phyloP scores from a whole-genome alignment of 1,140 invertebrate genomes.

The Chironomus tepperi region DNA sequence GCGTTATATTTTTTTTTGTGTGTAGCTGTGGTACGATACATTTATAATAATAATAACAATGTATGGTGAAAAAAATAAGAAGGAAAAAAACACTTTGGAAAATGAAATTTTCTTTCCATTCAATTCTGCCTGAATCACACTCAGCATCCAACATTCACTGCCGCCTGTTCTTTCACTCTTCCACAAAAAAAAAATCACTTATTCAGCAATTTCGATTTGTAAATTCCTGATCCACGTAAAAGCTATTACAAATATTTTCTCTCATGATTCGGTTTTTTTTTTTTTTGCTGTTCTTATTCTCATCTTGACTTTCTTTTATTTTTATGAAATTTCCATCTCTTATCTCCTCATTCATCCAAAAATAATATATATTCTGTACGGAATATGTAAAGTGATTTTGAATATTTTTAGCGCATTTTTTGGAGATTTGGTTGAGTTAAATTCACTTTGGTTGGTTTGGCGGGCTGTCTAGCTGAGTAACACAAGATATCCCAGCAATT shows the following conservation, averaged over 20 bases:
- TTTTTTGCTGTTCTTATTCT: not conserved
- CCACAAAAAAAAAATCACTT: not conserved
- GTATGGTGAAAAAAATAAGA: not conserved
- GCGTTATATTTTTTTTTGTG: not conserved
- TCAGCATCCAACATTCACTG: not conserved
- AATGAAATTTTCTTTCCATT: not conserved
- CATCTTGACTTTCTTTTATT: not conserved
- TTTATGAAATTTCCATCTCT: too few species aligned
- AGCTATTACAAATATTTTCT: slow-evolving; percentile 14
- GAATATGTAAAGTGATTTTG: too few species aligned
- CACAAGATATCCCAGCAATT: too few species aligned
- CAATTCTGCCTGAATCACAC: not conserved
- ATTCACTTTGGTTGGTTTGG: too few species aligned
- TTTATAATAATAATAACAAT: not conserved
- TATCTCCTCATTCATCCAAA: too few species aligned
- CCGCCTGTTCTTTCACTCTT: not conserved
- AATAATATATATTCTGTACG: too few species aligned
- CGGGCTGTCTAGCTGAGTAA: too few species aligned
- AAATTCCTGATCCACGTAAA: slow-evolving; percentile 2
- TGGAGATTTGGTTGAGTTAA: too few species aligned
- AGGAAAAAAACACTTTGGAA: not conserved
- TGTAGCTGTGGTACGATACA: not conserved
- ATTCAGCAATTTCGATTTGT: slow-evolving; percentile 8
- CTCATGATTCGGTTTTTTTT: not conserved
- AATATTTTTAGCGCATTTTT: too few species aligned